Conservation (phyloP, 2,888 invertebrate species). For the Alloscopus bannaensis region DNA sequence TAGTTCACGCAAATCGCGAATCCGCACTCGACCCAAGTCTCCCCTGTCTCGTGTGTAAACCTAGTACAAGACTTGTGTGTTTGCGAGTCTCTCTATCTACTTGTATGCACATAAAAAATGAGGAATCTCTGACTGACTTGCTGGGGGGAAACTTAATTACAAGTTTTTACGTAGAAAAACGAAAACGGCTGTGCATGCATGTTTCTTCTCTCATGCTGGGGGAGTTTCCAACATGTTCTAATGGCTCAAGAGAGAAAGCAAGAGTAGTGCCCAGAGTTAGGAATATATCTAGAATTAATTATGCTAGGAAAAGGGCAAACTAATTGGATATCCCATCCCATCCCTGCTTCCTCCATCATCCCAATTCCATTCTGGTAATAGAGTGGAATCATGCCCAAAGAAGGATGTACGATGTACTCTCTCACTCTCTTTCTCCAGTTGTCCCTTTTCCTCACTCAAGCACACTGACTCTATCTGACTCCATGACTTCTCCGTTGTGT, state of each 20-base stretch:
- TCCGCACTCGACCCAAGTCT: too few species aligned
- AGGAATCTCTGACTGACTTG: constrained; percentile 31
- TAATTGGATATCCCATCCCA: constrained; percentile 67
- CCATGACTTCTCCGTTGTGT: neutral
- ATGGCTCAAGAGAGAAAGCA: constrained; percentile 14
- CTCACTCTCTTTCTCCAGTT: constrained; percentile 39
- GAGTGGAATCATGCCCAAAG: neutral
- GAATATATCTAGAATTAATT: constrained; percentile 65
- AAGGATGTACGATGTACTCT: constrained; percentile 8
- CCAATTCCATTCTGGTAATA: constrained; percentile 42
- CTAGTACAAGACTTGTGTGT: too few species aligned
- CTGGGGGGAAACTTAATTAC: constrained; percentile 64
- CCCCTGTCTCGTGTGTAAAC: too few species aligned
- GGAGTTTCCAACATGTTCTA: constrained; percentile 2
- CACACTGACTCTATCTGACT: constrained; percentile 4
- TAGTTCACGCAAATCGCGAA: too few species aligned
- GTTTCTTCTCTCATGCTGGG: neutral
- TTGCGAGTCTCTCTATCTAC: too few species aligned
- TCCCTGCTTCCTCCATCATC: constrained; percentile 29
- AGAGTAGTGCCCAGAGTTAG: too few species aligned
- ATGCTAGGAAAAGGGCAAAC: constrained; percentile 64
- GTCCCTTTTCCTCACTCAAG: neutral
- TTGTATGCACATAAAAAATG: constrained; percentile 15
- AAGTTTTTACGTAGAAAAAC: constrained; percentile 28
- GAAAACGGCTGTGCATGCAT: neutral